A percentile compares a stretch with the other conserved stretches of the same genome.
Evolutionary conservation across 1,140 invertebrate species (phyloP).

Genomic region (Dendroctonus valens): DNA sequence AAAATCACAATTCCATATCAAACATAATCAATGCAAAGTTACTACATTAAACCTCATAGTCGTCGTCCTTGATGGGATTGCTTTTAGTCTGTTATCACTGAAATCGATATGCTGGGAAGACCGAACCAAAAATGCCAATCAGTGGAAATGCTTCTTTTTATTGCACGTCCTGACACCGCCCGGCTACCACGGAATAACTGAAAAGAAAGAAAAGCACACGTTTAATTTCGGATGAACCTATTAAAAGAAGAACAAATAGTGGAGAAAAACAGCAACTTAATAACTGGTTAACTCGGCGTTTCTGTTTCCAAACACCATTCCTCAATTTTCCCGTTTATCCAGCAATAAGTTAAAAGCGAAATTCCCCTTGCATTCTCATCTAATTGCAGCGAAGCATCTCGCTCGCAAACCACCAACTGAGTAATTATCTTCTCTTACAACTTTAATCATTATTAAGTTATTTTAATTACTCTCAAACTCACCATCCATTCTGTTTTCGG

Average conservation of each 20-base stretch:
- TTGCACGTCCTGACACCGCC: conserved; percentile 30
- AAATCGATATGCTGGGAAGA: conserved; percentile 30
- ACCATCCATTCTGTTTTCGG: conserved; percentile 21
- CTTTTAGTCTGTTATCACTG: not conserved
- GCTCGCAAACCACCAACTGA: conserved; percentile 27
- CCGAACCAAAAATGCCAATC: conserved; percentile 30
- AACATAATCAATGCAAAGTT: too few species aligned
- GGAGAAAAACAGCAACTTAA: too few species aligned
- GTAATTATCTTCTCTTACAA: conserved; percentile 31
- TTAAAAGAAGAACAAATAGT: too few species aligned
- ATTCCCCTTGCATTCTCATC: conserved; percentile 27
- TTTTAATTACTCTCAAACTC: conserved; percentile 31
- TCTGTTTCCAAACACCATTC: too few species aligned
- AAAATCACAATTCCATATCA: too few species aligned
- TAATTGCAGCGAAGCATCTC: conserved; percentile 32
- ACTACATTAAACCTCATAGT: too few species aligned
- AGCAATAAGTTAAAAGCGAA: conserved; percentile 27
- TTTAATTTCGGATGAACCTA: not conserved
- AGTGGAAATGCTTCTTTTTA: conserved; percentile 29
- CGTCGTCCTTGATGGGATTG: too few species aligned
- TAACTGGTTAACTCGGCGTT: too few species aligned
- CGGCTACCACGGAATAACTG: conserved; percentile 31
- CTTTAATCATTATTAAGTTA: conserved; percentile 35
- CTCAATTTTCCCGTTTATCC: not conserved
- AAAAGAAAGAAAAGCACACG: conserved; percentile 22